Evolutionary conservation across 2,888 invertebrate species (phyloP).

Genomic region (Furcula furcula): DNA sequence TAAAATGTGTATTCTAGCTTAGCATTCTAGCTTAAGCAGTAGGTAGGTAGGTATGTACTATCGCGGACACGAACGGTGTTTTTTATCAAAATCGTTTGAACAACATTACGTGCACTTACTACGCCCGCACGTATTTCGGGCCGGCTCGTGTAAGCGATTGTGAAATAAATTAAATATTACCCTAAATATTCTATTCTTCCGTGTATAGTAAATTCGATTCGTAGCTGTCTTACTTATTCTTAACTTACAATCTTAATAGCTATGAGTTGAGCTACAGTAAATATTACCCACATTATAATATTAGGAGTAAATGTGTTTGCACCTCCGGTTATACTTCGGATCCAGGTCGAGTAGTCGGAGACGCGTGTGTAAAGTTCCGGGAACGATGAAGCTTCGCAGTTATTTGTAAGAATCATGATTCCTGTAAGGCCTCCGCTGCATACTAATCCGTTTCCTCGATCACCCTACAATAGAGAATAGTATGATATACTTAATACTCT

Average conservation of each 20-base stretch:
- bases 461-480: slow-evolving; percentile 38
- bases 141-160: too few species aligned
- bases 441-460: slow-evolving; percentile 44
- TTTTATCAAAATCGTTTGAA: too few species aligned
- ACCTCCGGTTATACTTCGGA: slow-evolving; percentile 38
- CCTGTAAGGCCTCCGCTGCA: slow-evolving; percentile 47
- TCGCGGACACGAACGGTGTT: too few species aligned
- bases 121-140: too few species aligned
- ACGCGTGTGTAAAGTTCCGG: slow-evolving; percentile 56
- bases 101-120: too few species aligned
- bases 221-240: background rate
- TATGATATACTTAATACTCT: background rate
- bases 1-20: too few species aligned
- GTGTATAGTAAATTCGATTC: too few species aligned
- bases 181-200: too few species aligned
- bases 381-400: slow-evolving; percentile 26
- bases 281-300: slow-evolving; percentile 29
- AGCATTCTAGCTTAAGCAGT: too few species aligned
- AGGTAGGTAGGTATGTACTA: too few species aligned
- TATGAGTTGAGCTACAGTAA: slow-evolving; percentile 29
- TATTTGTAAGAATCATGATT: slow-evolving; percentile 36
- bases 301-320: slow-evolving; percentile 36
- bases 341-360: slow-evolving; percentile 49
- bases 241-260: slow-evolving; percentile 29
- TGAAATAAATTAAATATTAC: too few species aligned